Base-by-base conservation (phyloP, 2,113 vertebrate species). In the Edolisoma coerulescens region DNA sequence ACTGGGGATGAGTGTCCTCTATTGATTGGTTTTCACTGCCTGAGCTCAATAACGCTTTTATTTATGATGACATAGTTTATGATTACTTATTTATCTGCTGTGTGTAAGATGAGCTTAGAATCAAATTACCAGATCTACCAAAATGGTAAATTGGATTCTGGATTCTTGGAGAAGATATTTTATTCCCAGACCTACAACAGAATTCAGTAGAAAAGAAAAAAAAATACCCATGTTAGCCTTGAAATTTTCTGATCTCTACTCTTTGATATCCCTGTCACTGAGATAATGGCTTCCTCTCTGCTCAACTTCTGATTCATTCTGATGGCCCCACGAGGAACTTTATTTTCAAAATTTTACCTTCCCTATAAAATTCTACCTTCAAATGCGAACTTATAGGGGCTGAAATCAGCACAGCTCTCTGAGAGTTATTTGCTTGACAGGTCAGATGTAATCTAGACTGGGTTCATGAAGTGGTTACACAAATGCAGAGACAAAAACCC, bases 1-100 rank as follows among this genome's bases (percentile, higher is more conserved):
- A 82, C 41, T 78, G 76, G 61, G 87, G 42, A 90, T 85, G 89
- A 94, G 76, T 93, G 87, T 93, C 65, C 87, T 81, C 92, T 93
- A 90, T 91, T 78, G 90, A 97, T 95, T 87, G 24, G 10, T 87
- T 94, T 95, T 75, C 88, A 67, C 41, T 92, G 67, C 76, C 69
- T 50, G n/a, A 80, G 28, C 86, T 97, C 84, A 95, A 20, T 69
- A 64, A 91, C 3, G 26, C 32, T 94, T 94, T 94, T 91, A 90
- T 91, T 97, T 94, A 78, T 49, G 75, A 90, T 88, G 56, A 42
- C 61, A 84, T 50, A 52, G 30, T 76, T 89, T 85, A 42, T 78
- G 56, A 77, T 81, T 73, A 24, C 20, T 94, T 92, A 86, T 78
- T 94, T 95, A 82, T 95, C 53, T 93, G 21, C 42, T 78, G 44